Conservation (phyloP, 1,140 invertebrate genomes). For the Drosophila sproati region DNA sequence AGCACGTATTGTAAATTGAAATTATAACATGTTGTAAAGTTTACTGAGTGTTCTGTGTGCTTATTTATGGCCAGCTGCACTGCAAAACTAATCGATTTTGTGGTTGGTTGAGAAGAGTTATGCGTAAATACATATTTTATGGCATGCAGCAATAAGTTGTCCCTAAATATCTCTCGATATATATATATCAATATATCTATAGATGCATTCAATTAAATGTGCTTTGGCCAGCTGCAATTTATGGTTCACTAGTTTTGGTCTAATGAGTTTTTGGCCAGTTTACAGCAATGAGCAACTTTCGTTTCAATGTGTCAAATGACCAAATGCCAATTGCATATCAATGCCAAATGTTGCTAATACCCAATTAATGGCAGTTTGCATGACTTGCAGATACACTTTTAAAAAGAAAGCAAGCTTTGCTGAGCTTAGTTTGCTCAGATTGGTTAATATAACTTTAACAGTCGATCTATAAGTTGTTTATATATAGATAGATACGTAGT, state of each 20-base stretch:
- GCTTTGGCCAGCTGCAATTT: conserved; percentile 55
- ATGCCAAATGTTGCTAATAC: background rate
- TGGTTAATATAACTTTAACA: too few relatives aligned
- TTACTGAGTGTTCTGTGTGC: conserved; percentile 17
- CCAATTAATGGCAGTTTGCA: background rate
- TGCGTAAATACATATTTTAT: conserved; percentile 74
- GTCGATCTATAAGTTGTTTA: too few relatives aligned
- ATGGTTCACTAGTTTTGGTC: conserved; percentile 47
- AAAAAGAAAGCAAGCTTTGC: too few relatives aligned
- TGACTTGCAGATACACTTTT: too few relatives aligned
- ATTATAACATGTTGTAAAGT: conserved; percentile 73
- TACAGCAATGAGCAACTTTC: conserved; percentile 5
- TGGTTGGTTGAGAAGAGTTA: conserved; percentile 33
- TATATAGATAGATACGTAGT: too few relatives aligned
- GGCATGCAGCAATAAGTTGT: conserved; percentile 68
- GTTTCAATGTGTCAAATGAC: background rate
- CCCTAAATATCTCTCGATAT: conserved; percentile 32
- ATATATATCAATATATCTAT: background rate
- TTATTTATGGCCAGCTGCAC: conserved; percentile 70
- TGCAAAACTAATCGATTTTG: conserved; percentile 57
- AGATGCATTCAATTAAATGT: conserved; percentile 73
- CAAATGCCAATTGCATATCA: background rate
- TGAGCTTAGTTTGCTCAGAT: too few relatives aligned
- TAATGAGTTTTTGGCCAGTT: conserved; percentile 65
- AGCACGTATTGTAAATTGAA: conserved; percentile 67